Evolutionary conservation across 2,888 invertebrate genomes (phyloP).

Genomic region (Oligia latruncula): DNA sequence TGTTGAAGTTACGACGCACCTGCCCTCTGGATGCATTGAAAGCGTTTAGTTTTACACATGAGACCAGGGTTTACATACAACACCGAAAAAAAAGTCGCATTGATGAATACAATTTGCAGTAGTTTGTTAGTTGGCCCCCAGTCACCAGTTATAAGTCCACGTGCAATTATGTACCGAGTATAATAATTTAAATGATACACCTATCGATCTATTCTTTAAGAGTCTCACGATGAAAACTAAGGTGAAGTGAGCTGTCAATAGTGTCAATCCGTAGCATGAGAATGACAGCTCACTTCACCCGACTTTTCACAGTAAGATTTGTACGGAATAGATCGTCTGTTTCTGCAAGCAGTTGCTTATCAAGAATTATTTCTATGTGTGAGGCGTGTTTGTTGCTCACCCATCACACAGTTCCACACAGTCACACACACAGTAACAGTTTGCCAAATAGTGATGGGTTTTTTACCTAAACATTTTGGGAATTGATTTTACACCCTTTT

Average conservation of each 20-base stretch:
- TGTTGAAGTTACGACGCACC: constrained; percentile 87
- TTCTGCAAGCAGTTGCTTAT: background rate
- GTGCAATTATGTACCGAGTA: background rate
- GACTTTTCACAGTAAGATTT: background rate
- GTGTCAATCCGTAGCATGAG: background rate
- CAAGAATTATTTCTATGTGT: background rate
- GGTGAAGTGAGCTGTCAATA: background rate
- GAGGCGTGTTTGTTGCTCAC: background rate
- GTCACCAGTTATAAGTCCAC: background rate
- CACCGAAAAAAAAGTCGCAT: background rate
- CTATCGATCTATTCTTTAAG: too few species aligned
- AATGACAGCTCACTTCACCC: background rate
- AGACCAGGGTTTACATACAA: background rate
- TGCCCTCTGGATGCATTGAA: constrained; percentile 78
- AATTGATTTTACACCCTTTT: background rate
- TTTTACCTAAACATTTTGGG: background rate
- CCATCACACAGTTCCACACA: too few species aligned
- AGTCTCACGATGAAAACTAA: background rate
- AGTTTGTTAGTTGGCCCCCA: background rate
- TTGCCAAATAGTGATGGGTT: background rate
- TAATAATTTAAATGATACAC: background rate
- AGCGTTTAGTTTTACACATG: constrained; percentile 1
- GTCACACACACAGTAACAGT: background rate
- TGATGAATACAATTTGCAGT: background rate
- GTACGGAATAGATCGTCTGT: background rate